These are phyloP conservation scores for Drosophila mulleri DNA, from an alignment of 2,888 invertebrate species.

Conservation along the genomic window DNA sequence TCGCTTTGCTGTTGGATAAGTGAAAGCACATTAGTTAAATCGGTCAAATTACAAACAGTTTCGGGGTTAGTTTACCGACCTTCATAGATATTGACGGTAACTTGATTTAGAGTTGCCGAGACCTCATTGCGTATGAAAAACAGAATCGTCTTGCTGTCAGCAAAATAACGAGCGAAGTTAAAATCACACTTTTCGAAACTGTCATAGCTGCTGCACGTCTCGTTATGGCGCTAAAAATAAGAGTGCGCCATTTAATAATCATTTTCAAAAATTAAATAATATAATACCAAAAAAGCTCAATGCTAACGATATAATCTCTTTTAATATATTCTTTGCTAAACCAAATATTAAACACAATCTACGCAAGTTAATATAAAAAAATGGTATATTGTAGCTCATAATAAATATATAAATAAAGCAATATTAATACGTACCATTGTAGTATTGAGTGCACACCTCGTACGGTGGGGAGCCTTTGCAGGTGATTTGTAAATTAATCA, in stretches of 20 bases:
- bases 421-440: slow-evolving; percentile 85
- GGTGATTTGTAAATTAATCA: slow-evolving; percentile 89
- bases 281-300: not conserved
- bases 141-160: slow-evolving; percentile 90
- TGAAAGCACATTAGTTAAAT: not conserved
- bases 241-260: not conserved
- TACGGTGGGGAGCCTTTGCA: slow-evolving; percentile 92
- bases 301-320: not conserved
- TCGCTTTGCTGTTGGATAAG: slow-evolving; percentile 87
- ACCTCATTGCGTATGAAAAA: slow-evolving; percentile 92
- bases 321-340: not conserved
- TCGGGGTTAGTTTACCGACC: slow-evolving; percentile 86
- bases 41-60: too few relatives aligned
- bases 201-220: slow-evolving; percentile 87
- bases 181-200: slow-evolving; percentile 86
- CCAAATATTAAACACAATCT: not conserved
- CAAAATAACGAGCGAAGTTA: slow-evolving; percentile 89
- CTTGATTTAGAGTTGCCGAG: slow-evolving; percentile 88
- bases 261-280: not conserved
- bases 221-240: slow-evolving; percentile 86
- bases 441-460: slow-evolving; percentile 89
- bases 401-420: too few relatives aligned
- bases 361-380: not conserved
- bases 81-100: slow-evolving; percentile 93
- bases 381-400: too few relatives aligned